Conservation (phyloP, 2,888 invertebrate species). For the Acrocera orbiculus region DNA sequence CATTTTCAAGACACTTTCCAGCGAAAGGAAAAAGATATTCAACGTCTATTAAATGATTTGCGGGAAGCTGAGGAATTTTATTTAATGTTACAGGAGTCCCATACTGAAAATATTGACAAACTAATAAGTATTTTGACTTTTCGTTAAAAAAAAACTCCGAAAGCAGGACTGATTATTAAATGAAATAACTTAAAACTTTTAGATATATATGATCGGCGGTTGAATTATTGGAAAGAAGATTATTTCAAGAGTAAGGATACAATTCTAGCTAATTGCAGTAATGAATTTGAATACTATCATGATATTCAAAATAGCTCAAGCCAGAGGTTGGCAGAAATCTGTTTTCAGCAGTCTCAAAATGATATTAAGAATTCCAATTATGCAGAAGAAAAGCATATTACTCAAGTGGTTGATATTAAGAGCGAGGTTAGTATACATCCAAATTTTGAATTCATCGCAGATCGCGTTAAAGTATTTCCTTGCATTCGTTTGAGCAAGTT, state of each 20-base stretch:
- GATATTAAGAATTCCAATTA: constrained; percentile 26
- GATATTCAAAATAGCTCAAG: constrained; percentile 34
- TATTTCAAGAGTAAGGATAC: constrained; percentile 39
- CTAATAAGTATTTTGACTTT: constrained; percentile 26
- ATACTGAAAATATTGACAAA: constrained; percentile 49
- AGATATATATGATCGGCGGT: constrained; percentile 40
- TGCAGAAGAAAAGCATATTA: constrained; percentile 32
- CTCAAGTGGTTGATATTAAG: constrained; percentile 35
- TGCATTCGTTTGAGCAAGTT: too few relatives aligned
- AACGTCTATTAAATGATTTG: constrained; percentile 43
- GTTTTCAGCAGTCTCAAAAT: constrained; percentile 41
- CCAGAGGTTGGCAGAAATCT: too few relatives aligned
- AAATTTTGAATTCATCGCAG: neutral
- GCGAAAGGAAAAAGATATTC: constrained; percentile 48
- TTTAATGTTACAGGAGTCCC: constrained; percentile 49
- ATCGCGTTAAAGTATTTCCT: too few relatives aligned
- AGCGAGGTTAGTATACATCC: constrained; percentile 29
- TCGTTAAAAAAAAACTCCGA: neutral
- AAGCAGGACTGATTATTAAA: neutral
- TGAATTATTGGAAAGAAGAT: constrained; percentile 37
- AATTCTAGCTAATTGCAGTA: constrained; percentile 36
- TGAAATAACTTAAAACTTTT: constrained; percentile 10
- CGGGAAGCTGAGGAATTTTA: constrained; percentile 59
- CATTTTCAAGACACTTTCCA: constrained; percentile 35
- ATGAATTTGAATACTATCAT: constrained; percentile 36